Conservation (phyloP, 2,113 vertebrate genomes). For the Pungitius pungitius region DNA sequence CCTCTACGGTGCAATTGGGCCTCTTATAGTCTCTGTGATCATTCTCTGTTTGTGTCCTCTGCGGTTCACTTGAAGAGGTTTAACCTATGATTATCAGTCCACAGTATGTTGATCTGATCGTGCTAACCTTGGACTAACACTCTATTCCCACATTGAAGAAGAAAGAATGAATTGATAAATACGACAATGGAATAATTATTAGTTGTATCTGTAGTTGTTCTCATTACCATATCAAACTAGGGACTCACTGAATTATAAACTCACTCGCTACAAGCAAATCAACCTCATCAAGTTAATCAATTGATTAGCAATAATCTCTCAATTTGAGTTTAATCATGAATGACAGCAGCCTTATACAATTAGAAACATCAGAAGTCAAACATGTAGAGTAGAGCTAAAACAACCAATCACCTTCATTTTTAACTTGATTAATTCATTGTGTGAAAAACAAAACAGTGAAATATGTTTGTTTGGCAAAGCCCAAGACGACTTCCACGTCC, state of each 20-base stretch:
- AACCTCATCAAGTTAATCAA: conserved; percentile 17
- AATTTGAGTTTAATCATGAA: conserved; percentile 14
- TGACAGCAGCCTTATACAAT: conserved; percentile 23
- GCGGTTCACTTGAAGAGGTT: background rate
- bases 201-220: background rate
- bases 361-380: background rate
- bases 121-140: background rate
- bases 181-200: background rate
- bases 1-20: background rate
- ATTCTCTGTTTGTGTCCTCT: background rate
- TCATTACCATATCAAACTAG: conserved; percentile 4
- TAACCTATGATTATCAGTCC: background rate
- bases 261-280: conserved; percentile 15
- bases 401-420: background rate
- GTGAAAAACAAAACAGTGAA: background rate
- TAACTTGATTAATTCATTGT: background rate
- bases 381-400: conserved; percentile 18
- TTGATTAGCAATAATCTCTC: conserved; percentile 32
- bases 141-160: background rate
- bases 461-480: background rate
- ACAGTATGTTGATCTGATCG: background rate
- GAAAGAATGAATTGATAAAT: background rate
- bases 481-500: conserved; percentile 9
- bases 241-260: conserved; percentile 7
- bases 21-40: background rate